phyloP scores from a whole-genome alignment of 2,888 invertebrate genomes.

The Macrosoma leucophasiata region DNA sequence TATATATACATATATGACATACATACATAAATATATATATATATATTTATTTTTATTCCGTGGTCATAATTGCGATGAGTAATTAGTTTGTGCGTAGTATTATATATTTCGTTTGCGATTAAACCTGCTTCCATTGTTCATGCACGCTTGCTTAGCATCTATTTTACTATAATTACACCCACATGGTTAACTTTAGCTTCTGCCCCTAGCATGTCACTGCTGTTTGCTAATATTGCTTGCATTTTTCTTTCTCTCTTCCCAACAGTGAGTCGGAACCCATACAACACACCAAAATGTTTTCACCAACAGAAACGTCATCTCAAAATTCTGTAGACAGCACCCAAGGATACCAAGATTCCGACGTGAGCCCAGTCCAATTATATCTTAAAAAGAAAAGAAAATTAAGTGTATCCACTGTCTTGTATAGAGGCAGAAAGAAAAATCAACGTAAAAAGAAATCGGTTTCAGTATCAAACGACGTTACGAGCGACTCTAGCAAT shows the following conservation, averaged over 20 bases:
- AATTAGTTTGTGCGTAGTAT: too few relatives aligned
- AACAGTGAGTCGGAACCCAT: slow-evolving; percentile 34
- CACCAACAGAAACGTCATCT: slow-evolving; percentile 31
- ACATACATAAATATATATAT: too few relatives aligned
- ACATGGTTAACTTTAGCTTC: slow-evolving; percentile 24
- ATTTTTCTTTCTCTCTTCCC: slow-evolving; percentile 29
- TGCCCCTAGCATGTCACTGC: slow-evolving; percentile 21
- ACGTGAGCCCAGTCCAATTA: slow-evolving; percentile 37
- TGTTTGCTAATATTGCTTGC: slow-evolving; percentile 21
- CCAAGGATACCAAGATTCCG: slow-evolving; percentile 59
- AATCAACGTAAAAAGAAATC: not conserved
- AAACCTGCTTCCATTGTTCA: slow-evolving; percentile 64
- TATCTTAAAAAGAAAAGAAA: slow-evolving; percentile 37
- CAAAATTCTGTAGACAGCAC: slow-evolving; percentile 44
- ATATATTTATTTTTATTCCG: too few relatives aligned
- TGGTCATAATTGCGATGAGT: too few relatives aligned
- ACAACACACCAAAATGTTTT: slow-evolving; percentile 26
- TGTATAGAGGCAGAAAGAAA: slow-evolving; percentile 1
- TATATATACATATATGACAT: too few relatives aligned
- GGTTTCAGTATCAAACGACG: slow-evolving; percentile 26
- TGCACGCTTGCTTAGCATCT: slow-evolving; percentile 21
- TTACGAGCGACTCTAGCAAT: slow-evolving; percentile 40
- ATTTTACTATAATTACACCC: slow-evolving; percentile 10
- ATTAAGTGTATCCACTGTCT: slow-evolving; percentile 21
- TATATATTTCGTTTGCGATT: too few relatives aligned